phyloP scores from a whole-genome alignment of 2,888 invertebrate genomes.

The Himalopsyche kuldschensis region DNA sequence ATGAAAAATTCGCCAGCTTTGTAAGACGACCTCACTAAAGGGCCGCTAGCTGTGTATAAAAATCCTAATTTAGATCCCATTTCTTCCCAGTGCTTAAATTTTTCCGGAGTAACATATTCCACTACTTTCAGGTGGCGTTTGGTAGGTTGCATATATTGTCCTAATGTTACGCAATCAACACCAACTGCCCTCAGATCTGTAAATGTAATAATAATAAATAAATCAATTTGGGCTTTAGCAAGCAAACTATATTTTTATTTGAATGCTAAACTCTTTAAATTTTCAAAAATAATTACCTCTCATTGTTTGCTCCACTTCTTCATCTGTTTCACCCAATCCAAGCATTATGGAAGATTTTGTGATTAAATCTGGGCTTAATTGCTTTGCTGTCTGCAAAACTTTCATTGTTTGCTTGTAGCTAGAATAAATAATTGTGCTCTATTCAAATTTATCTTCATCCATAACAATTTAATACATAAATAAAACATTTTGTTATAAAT shows the following conservation, averaged over 20 bases:
- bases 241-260: too few relatives aligned
- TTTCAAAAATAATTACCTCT: slow-evolving; percentile 55
- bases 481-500: too few relatives aligned
- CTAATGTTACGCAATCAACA: slow-evolving; percentile 95
- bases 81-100: slow-evolving; percentile 85
- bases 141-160: slow-evolving; percentile 99
- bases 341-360: slow-evolving; percentile 99
- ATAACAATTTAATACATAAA: too few relatives aligned
- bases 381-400: slow-evolving; percentile 82
- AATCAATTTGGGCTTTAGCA: not conserved
- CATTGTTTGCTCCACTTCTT: slow-evolving; percentile 84
- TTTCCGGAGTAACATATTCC: slow-evolving; percentile 95
- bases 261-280: too few relatives aligned
- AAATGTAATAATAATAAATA: slow-evolving; percentile 22
- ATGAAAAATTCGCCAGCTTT: slow-evolving; percentile 97
- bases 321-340: slow-evolving; percentile 89
- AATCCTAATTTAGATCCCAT: slow-evolving; percentile 86
- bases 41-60: slow-evolving; percentile 95
- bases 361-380: slow-evolving; percentile 75
- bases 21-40: slow-evolving; percentile 94
- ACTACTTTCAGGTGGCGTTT: slow-evolving; percentile 91
- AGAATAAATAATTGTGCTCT: slow-evolving; percentile 28
- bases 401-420: slow-evolving; percentile 75
- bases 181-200: slow-evolving; percentile 76
- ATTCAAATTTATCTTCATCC: not conserved